Evolutionary conservation across 2,888 invertebrate species (phyloP).

Genomic region (Diloba caeruleocephala): DNA sequence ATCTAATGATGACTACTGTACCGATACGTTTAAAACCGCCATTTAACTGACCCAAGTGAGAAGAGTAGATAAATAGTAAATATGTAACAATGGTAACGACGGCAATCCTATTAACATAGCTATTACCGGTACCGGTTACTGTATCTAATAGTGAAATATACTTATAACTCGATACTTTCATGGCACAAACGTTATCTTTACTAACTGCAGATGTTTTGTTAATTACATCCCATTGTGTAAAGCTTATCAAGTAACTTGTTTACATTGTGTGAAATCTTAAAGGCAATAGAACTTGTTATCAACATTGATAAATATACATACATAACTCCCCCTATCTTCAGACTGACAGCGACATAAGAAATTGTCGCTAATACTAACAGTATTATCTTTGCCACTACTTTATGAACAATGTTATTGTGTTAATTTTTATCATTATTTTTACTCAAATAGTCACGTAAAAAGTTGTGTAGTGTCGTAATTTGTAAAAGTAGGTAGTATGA

Average conservation of each 20-base stretch:
- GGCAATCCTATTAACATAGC: no score
- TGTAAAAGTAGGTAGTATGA: conserved; percentile 56
- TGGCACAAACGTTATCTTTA: conserved; percentile 26
- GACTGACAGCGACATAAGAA: conserved; percentile 76
- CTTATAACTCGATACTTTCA: conserved; percentile 1
- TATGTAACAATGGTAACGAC: no score
- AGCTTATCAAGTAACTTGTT: conserved; percentile 68
- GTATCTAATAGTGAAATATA: no score
- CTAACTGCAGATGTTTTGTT: conserved; percentile 45
- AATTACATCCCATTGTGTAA: conserved; percentile 52
- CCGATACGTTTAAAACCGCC: no score
- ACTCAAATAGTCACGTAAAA: conserved; percentile 62
- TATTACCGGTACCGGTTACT: no score
- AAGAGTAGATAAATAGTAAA: no score
- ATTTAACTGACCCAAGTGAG: no score
- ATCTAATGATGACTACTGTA: no score
- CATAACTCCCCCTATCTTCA: conserved; percentile 78
- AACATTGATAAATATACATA: conserved; percentile 84
- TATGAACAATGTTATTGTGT: conserved; percentile 67
- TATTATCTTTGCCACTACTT: conserved; percentile 75
- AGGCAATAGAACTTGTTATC: conserved; percentile 81
- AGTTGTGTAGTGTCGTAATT: conserved; percentile 52
- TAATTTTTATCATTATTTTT: conserved; percentile 55
- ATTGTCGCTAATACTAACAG: conserved; percentile 76
- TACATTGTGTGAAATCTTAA: conserved; percentile 77